Base-by-base conservation (phyloP, 30 jellyfish, hydroid and myxozoan species). In the Aurelia sp. region DNA sequence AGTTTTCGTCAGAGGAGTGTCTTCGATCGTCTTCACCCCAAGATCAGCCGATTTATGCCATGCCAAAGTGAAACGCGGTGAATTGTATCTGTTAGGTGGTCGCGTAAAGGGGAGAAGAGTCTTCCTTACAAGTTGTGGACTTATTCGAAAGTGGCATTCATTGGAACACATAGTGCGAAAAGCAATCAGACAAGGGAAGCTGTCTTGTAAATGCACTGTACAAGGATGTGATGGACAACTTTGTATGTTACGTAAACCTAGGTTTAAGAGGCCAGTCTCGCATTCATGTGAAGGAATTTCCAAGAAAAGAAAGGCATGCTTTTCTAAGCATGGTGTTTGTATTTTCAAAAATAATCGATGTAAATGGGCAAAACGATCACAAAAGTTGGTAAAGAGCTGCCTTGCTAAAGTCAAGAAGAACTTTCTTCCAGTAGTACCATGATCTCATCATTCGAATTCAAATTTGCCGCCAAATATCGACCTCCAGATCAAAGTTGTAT, bases 41-140 rank as follows among this genome's bases (percentile, higher is more conserved):
- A 69, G 98, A 16, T 79, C 96, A n/a, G 84, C 92, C 17, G 89
- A 84, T 53, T 52, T 92, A 40, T 92, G 98, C 58, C 91, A 85
- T 68, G 98, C 98, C 13, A 71, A 62, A 47, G 96, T 92, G 82
- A 75, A 47, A 50, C 80, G 90, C 17, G 88, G 89, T 4, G 88
- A 78, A 55, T 31, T 80, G 15, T 92, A 85, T 48, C 73, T 92
- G 3, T 73, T 92, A 6, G 98, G 98, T 33, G 98, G 98, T 18
- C 88, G 94, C 12, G 87, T 82, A 12, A 92, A 92, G 62, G 91
- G 98, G 13, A 82, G 88, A 35, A 74, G 89, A 20, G 89, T 92
- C 41, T 92, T 84, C 78, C 93, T 92, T 10, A 92, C 98, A 37
- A 92, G 98, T 58, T 92, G 98, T 67, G 98, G 98, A 10, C 78